These are phyloP conservation scores for Agrilus cyanescens DNA, from an alignment of 2,888 invertebrate genomes.

Conservation along the genomic window DNA sequence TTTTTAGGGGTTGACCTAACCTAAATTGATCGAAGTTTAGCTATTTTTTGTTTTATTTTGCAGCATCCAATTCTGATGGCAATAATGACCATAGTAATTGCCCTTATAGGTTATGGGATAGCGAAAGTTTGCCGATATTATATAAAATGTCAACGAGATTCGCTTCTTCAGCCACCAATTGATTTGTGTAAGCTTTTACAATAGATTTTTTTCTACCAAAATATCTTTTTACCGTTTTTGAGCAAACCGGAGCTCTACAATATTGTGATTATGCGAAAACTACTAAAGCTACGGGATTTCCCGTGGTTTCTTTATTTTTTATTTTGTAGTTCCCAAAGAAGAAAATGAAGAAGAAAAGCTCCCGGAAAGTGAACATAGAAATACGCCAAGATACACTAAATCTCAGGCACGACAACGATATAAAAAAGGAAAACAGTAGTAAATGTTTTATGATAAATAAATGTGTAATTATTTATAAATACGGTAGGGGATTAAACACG, in stretches of 20 bases:
- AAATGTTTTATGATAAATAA: conserved; percentile 11
- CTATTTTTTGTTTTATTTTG: conserved; percentile 21
- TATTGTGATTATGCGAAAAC: conserved; percentile 2
- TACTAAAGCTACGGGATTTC: background rate
- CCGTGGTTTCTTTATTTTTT: conserved; percentile 1
- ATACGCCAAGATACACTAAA: conserved; percentile 52
- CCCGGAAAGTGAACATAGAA: conserved; percentile 27
- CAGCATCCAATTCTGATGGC: conserved; percentile 66
- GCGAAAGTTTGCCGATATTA: conserved; percentile 48
- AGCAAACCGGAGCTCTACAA: background rate
- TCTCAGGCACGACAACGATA: conserved; percentile 65
- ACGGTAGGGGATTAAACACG: too few relatives aligned
- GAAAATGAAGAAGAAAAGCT: conserved; percentile 17
- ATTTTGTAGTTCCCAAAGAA: conserved; percentile 2
- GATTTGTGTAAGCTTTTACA: conserved; percentile 33
- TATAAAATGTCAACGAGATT: conserved; percentile 39
- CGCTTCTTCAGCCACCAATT: conserved; percentile 41
- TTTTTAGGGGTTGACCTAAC: background rate
- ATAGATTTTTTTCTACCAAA: too few relatives aligned
- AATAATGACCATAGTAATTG: conserved; percentile 52
- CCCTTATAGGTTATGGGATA: conserved; percentile 53
- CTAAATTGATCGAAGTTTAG: background rate
- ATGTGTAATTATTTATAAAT: background rate
- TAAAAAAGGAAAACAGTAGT: conserved; percentile 58
- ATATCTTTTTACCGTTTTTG: too few relatives aligned